Evolutionary conservation across 2,797 vertebrate species (phyloP).

Genomic region (Tokudaia muenninki): DNA sequence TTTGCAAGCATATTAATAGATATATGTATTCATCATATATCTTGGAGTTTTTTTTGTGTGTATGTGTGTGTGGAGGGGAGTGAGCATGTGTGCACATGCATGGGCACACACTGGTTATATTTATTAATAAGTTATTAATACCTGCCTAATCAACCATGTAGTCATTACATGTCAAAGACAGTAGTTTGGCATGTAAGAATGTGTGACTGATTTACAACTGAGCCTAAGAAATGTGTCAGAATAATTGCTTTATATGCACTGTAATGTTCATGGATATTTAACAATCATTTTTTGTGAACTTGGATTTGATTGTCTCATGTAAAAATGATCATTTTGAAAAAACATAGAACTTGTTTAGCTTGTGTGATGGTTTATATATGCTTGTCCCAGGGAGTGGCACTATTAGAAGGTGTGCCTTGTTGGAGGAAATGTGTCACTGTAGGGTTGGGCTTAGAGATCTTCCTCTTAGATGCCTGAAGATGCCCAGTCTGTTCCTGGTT

Average conservation of each 20-base stretch:
- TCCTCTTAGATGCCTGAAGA: too few species aligned
- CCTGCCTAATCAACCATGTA: not conserved
- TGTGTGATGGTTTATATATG: too few species aligned
- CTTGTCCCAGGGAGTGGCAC: too few species aligned
- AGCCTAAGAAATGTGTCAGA: not conserved
- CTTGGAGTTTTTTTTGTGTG: not conserved
- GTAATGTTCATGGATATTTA: not conserved
- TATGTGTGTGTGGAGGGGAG: not conserved
- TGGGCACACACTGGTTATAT: not conserved
- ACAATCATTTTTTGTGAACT: not conserved
- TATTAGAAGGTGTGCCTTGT: too few species aligned
- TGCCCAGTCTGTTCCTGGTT: too few species aligned
- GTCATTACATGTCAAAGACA: not conserved
- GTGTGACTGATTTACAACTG: not conserved
- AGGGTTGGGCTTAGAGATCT: too few species aligned
- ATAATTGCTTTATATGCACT: not conserved
- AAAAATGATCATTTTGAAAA: constrained; percentile 46
- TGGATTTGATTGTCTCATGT: not conserved
- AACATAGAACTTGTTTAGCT: not conserved
- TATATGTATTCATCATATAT: not conserved
- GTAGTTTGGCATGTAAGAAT: not conserved
- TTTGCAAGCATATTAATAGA: not conserved
- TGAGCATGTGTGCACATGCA: not conserved
- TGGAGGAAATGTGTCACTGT: too few species aligned
- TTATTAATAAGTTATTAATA: not conserved